phyloP scores from a whole-genome alignment of 2,888 invertebrate species.

The Leptopilina drosophilae region DNA sequence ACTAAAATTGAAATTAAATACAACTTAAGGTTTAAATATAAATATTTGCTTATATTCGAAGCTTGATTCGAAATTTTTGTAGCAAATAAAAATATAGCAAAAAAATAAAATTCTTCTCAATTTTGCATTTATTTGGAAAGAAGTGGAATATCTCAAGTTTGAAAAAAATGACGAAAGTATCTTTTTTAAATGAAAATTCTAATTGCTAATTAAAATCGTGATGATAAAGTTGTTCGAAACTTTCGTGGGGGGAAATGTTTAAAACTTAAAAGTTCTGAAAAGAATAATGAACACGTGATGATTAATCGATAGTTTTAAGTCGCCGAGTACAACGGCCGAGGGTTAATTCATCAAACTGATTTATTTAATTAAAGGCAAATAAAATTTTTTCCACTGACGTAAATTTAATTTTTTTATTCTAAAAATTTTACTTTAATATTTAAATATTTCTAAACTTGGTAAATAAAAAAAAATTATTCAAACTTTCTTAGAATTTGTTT shows the following conservation, averaged over 20 bases:
- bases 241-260: conserved; percentile 7
- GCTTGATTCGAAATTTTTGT: background rate
- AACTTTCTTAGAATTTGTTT: too few species aligned
- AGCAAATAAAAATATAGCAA: background rate
- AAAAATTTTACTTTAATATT: too few species aligned
- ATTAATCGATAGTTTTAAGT: conserved; percentile 57
- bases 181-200: background rate
- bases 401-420: too few species aligned
- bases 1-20: too few species aligned
- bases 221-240: background rate
- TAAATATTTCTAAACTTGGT: too few species aligned
- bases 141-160: conserved; percentile 14
- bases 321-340: conserved; percentile 47
- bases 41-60: too few species aligned
- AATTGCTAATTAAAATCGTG: background rate
- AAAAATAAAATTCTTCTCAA: background rate
- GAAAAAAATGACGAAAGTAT: background rate
- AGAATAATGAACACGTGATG: conserved; percentile 45
- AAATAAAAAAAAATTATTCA: too few species aligned
- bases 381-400: background rate
- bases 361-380: background rate
- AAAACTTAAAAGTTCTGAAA: conserved; percentile 5
- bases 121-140: background rate
- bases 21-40: too few species aligned
- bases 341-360: conserved; percentile 18